Base-by-base conservation (phyloP, 2,888 invertebrate species). In the Caradrina clavipalpis region DNA sequence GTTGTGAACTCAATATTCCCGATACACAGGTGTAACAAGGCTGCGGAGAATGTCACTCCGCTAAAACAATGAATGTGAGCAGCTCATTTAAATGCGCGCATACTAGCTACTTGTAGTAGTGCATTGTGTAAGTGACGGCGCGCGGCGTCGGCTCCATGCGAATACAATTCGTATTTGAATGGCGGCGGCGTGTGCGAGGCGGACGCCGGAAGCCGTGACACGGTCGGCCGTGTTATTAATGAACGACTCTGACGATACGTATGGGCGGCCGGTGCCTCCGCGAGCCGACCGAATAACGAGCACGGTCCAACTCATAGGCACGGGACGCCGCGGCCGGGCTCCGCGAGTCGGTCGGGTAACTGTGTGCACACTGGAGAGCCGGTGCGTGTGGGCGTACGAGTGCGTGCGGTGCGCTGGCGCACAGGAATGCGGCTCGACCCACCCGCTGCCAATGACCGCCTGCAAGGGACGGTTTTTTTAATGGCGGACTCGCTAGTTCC, bases 361-460 rank as follows among this genome's bases (percentile, higher is more conserved):
- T 77, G 80, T 81, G 81, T 80, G 79, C 81, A 80, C 81, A 81
- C 85, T 76, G 77, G 77, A 78, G 80, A 77, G 80, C 82, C 87
- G 86, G 90, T 85, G 91, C 88, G 90, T 91, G 94, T 91, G 91
- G 91, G 94, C 92, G 93, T 87, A 89, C 84, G 89, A 87, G 89
- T 87, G 91, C 90, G 93, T 89, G 91, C 89, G 90, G 86, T 90
- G 93, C 93, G 93, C 93, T 83, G 89, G 92, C 93, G 94, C 94
- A 91, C 91, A 94, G 95, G 95, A 95, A 95, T 95, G 95, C 93
- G 93, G 95, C 88, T 91, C 92, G 92, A 90, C 93, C 94, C 92
- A 90, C 93, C 93, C 94, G 94, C 95, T 93, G 95, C 95, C 95
- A 95, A 95, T 94, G 95, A 95, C 95, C 95, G 95, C 93, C 90